Percentiles rank a stretch among this genome's conserved stretches.
phyloP scores from a whole-genome alignment of 2,888 invertebrate species.

The Nephrotoma guestfalica region DNA sequence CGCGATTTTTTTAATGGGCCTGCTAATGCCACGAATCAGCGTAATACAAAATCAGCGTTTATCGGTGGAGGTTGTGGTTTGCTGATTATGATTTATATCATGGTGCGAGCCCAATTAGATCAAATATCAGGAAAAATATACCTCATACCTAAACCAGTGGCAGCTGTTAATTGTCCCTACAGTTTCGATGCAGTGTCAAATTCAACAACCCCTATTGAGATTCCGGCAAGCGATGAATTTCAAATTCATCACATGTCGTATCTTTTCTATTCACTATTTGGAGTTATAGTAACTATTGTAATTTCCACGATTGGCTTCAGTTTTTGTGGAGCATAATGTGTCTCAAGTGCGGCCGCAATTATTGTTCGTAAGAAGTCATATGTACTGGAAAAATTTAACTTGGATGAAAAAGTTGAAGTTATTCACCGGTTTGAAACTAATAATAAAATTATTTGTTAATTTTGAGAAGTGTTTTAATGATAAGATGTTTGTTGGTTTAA shows the following conservation, averaged over 20 bases:
- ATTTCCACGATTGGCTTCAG: not conserved
- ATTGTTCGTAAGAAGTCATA: too few relatives aligned
- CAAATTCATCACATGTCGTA: not conserved
- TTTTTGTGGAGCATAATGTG: too few relatives aligned
- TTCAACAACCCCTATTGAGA: too few relatives aligned
- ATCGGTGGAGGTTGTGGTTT: constrained; percentile 45
- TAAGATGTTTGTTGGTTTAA: too few relatives aligned
- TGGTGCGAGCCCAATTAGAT: constrained; percentile 48
- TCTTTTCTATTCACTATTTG: not conserved
- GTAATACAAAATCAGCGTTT: constrained; percentile 41
- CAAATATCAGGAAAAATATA: constrained; percentile 43
- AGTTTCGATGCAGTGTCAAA: not conserved
- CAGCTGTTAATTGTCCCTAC: constrained; percentile 29
- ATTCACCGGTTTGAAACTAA: too few relatives aligned
- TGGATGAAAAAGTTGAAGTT: too few relatives aligned
- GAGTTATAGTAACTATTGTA: not conserved
- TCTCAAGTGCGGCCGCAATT: too few relatives aligned
- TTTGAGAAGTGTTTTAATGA: too few relatives aligned
- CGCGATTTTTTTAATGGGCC: constrained; percentile 50
- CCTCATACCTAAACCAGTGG: constrained; percentile 34
- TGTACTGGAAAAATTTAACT: too few relatives aligned
- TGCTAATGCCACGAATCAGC: constrained; percentile 41
- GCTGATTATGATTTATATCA: constrained; percentile 45
- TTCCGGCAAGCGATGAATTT: not conserved
- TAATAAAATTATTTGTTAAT: too few relatives aligned